phyloP scores from a whole-genome alignment of 2,888 invertebrate species.

The Ectemnius cavifrons region DNA sequence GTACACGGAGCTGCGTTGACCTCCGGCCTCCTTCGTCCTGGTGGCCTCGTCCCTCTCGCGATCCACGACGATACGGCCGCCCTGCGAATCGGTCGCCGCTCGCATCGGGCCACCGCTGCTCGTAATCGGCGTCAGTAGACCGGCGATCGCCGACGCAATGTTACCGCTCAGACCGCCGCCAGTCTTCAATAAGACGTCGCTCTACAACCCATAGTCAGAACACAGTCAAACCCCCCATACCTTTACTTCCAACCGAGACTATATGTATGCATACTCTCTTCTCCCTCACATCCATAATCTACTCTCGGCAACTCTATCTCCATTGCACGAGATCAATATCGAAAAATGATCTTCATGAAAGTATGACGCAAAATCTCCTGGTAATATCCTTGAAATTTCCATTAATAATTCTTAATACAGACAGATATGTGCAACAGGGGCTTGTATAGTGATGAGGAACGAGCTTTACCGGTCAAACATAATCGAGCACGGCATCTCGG shows the following conservation, averaged over 20 bases:
- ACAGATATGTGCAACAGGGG: no score
- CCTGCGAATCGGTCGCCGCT: conserved; percentile 64
- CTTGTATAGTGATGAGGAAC: no score
- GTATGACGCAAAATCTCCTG: no score
- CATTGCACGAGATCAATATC: conserved; percentile 30
- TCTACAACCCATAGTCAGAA: conserved; percentile 55
- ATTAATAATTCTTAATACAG: no score
- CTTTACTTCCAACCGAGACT: no score
- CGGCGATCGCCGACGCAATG: conserved; percentile 28
- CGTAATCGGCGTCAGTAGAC: conserved; percentile 54
- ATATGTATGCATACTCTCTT: no score
- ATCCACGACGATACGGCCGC: conserved; percentile 71
- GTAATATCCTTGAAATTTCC: no score
- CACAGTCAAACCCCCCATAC: conserved; percentile 1
- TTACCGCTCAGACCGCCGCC: conserved; percentile 51
- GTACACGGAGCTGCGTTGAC: conserved; percentile 74
- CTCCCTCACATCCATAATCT: no score
- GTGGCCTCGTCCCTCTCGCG: conserved; percentile 71
- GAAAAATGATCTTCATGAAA: conserved; percentile 39
- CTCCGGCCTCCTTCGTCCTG: conserved; percentile 70
- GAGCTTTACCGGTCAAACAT: no score
- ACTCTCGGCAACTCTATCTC: no score
- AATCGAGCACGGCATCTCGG: conserved; percentile 28
- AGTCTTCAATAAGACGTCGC: conserved; percentile 60
- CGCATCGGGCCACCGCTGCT: conserved; percentile 38